Percentiles rank a stretch among this genome's conserved stretches.
These are phyloP conservation scores for Paguma larvata DNA, from an alignment of 2,797 vertebrate species.

Conservation along the genomic window DNA sequence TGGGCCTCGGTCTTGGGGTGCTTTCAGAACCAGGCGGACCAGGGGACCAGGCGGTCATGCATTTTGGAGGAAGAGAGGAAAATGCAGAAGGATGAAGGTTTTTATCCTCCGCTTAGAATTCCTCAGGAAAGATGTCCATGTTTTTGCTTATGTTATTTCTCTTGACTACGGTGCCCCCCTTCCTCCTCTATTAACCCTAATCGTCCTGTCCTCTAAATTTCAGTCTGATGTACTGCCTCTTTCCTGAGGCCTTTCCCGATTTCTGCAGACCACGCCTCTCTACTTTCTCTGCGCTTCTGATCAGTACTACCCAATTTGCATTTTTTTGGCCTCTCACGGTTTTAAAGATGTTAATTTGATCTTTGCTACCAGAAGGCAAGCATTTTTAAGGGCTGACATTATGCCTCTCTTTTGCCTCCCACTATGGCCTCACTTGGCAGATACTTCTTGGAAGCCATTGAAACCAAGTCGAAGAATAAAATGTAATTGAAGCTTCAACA, in stretches of 20 bases:
- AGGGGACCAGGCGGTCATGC: not conserved
- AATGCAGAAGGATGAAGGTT: not conserved
- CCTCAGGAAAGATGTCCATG: not conserved
- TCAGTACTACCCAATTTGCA: not conserved
- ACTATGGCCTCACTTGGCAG: not conserved
- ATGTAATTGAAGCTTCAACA: not conserved
- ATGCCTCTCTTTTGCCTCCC: not conserved
- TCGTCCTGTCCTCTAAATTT: not conserved
- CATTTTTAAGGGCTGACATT: not conserved
- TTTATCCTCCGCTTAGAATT: not conserved
- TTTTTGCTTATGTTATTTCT: not conserved
- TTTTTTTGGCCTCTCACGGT: not conserved
- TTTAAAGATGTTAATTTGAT: conserved; percentile 17
- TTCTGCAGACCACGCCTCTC: not conserved
- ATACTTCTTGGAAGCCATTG: not conserved
- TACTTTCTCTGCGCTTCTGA: not conserved
- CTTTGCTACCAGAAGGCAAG: not conserved
- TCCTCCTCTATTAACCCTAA: no score
- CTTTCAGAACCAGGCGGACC: not conserved
- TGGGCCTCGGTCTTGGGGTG: not conserved
- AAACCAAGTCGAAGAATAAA: not conserved
- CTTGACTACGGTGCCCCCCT: rapidly evolving
- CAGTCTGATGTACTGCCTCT: no score
- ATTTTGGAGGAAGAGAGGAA: not conserved
- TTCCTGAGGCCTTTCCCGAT: not conserved